Conservation (phyloP, 2,797 vertebrate genomes). For the Rhinatrema bivittatum region DNA sequence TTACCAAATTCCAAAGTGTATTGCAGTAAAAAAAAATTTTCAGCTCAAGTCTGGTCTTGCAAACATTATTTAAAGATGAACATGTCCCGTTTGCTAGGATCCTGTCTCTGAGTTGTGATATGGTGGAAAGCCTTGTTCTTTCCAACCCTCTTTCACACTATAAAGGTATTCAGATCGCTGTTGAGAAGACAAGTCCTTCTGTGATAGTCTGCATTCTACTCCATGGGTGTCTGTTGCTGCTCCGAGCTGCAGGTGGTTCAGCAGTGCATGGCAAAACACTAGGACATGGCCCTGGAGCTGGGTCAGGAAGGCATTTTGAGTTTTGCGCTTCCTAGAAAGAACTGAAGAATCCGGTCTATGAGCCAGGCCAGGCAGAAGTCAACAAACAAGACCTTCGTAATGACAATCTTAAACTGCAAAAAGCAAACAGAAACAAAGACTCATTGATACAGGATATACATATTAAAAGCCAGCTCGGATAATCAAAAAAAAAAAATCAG, state of each 20-base stretch:
- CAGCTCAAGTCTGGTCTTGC: background rate
- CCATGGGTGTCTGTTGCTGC: background rate
- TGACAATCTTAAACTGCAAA: conserved; percentile 83
- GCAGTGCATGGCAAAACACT: conserved; percentile 22
- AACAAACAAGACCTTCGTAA: conserved; percentile 77
- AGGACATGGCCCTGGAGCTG: conserved; percentile 10
- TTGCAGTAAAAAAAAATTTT: conserved; percentile 34
- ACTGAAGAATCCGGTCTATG: conserved; percentile 82
- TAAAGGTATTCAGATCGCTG: background rate
- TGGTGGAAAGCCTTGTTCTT: background rate
- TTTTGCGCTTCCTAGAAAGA: conserved; percentile 81
- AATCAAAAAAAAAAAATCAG: too few relatives aligned
- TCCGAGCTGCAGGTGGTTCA: background rate
- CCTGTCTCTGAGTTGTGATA: conserved; percentile 3
- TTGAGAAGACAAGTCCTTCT: conserved; percentile 4
- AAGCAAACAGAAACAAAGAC: background rate
- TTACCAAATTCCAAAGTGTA: conserved; percentile 42
- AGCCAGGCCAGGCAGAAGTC: conserved; percentile 80
- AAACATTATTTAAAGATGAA: conserved; percentile 19
- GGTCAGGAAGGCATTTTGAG: conserved; percentile 88
- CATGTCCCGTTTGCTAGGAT: background rate
- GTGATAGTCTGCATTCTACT: background rate
- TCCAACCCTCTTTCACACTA: background rate
- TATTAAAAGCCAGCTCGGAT: too few relatives aligned
- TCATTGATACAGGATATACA: background rate